phyloP scores from a whole-genome alignment of 1,140 invertebrate species.

The Ostrea denselamellosa region DNA sequence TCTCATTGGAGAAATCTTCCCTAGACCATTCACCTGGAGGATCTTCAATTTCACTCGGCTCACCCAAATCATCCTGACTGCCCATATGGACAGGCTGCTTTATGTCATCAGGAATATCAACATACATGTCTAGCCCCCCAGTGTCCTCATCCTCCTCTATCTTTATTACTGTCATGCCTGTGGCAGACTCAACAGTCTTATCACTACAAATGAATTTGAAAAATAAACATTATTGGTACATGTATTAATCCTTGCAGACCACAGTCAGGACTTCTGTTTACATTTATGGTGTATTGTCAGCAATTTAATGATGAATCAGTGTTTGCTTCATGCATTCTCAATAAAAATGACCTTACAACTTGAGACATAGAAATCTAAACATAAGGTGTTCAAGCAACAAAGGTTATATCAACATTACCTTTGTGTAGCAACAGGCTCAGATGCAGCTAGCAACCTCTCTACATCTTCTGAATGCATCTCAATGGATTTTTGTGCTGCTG shows the following conservation, averaged over 20 bases:
- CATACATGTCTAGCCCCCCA: slow-evolving; percentile 32
- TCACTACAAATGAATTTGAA: not conserved
- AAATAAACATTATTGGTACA: too few species aligned
- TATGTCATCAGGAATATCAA: slow-evolving; percentile 22
- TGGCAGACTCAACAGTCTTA: not conserved
- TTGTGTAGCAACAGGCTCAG: slow-evolving; percentile 1
- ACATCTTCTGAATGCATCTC: slow-evolving; percentile 22
- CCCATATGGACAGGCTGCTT: not conserved
- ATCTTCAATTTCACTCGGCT: not conserved
- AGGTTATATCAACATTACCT: not conserved
- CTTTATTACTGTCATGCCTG: slow-evolving; percentile 28
- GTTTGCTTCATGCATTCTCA: too few species aligned
- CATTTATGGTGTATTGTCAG: too few species aligned
- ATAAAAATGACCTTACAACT: too few species aligned
- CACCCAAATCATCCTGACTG: not conserved
- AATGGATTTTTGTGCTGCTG: not conserved
- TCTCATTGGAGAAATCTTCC: slow-evolving; percentile 38
- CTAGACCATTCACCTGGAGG: slow-evolving; percentile 19
- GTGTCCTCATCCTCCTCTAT: slow-evolving; percentile 38
- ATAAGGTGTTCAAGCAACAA: not conserved
- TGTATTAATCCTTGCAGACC: too few species aligned
- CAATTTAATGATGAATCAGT: too few species aligned
- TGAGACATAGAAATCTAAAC: too few species aligned
- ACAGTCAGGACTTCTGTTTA: too few species aligned
- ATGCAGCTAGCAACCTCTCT: slow-evolving; percentile 22